Conservation (phyloP, 1,140 invertebrate species). For the Drosophila sucinea region DNA sequence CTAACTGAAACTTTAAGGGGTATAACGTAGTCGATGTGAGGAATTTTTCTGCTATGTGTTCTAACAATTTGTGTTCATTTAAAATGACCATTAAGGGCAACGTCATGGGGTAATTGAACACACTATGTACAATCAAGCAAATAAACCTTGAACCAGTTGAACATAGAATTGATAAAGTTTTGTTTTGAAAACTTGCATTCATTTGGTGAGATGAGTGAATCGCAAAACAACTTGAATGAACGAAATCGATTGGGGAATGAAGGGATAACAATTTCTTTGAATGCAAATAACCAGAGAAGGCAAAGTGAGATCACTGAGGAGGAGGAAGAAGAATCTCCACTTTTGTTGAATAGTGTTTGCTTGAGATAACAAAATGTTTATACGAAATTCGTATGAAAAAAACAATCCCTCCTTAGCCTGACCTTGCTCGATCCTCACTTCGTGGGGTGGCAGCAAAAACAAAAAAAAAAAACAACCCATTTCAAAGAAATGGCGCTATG, state of each 20-base stretch:
- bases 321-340: too few species aligned
- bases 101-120: slow-evolving; percentile 1
- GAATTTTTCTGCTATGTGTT: background rate
- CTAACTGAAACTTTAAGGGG: too few species aligned
- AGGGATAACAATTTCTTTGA: too few species aligned
- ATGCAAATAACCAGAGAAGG: too few species aligned
- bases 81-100: background rate
- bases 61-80: background rate
- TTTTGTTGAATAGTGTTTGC: background rate
- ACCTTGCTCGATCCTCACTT: slow-evolving; percentile 21
- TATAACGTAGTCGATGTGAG: too few species aligned
- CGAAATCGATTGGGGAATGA: too few species aligned
- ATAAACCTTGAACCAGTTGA: slow-evolving; percentile 4
- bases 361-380: background rate
- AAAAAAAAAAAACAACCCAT: slow-evolving; percentile 4
- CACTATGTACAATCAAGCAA: background rate
- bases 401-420: slow-evolving; percentile 22
- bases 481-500: slow-evolving; percentile 3
- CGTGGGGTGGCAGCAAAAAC: slow-evolving; percentile 30
- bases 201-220: background rate
- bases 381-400: background rate
- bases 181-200: background rate
- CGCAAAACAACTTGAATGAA: background rate
- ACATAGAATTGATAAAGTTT: background rate
- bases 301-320: too few species aligned